Percentiles rank a stretch among this genome's conserved stretches.
Conservation (phyloP, 1,140 invertebrate genomes). For the Propsilocerus akamusi region DNA sequence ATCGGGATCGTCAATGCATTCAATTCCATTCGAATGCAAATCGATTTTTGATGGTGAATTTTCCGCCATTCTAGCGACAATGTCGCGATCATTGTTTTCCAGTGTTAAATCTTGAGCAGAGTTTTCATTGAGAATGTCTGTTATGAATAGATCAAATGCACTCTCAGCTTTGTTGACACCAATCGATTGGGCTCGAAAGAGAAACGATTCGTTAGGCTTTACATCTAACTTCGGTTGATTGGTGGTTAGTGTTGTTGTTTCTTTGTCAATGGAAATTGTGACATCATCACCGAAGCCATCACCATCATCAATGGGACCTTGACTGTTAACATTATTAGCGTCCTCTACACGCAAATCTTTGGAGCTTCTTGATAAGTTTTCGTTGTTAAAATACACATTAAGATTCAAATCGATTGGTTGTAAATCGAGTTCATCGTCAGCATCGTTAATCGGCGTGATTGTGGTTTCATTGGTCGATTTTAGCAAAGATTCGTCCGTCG, state of each 20-base stretch:
- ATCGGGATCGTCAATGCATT: background rate
- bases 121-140: background rate
- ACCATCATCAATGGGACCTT: background rate
- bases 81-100: background rate
- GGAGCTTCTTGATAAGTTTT: background rate
- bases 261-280: background rate
- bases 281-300: too few relatives aligned
- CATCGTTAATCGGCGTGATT: background rate
- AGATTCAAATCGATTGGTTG: background rate
- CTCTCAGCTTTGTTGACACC: background rate
- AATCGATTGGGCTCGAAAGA: background rate
- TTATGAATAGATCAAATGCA: background rate
- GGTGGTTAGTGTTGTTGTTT: background rate
- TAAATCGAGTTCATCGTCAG: background rate
- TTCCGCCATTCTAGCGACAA: too few relatives aligned
- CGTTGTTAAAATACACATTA: background rate
- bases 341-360: background rate
- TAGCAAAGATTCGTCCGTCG: background rate
- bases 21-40: background rate
- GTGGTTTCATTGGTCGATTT: background rate
- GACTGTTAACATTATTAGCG: too few relatives aligned
- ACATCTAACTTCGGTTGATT: too few relatives aligned
- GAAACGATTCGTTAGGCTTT: slow-evolving; percentile 7
- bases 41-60: background rate
- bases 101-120: background rate